Percentiles rank a stretch among this genome's conserved stretches.
Conservation (phyloP, 53 echinoderm and acorn worm species). For the Luidia sarsii region DNA sequence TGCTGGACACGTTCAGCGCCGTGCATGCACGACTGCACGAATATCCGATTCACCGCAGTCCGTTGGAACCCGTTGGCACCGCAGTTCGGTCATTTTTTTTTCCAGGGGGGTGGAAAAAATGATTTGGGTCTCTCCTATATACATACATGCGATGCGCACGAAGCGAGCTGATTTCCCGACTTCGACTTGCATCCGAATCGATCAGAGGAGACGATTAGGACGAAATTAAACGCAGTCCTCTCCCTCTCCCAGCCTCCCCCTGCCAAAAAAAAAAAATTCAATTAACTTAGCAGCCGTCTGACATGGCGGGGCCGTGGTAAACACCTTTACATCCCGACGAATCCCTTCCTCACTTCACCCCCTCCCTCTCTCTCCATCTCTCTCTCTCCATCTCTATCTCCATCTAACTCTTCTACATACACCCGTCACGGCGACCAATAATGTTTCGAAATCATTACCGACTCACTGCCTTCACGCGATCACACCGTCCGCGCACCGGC, state of each 20-base stretch:
- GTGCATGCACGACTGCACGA: no score
- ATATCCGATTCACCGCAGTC: no score
- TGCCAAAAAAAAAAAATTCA: constrained; percentile 27
- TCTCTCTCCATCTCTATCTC: neutral
- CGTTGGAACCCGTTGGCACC: no score
- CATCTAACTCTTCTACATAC: constrained; percentile 5
- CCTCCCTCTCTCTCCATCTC: no score
- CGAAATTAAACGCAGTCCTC: constrained; percentile 52
- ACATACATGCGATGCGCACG: no score
- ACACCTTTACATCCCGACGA: neutral
- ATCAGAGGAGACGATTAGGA: constrained; percentile 14
- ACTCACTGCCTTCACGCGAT: constrained; percentile 38
- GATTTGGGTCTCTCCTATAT: no score
- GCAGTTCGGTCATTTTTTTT: no score
- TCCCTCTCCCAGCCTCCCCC: no score
- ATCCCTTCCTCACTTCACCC: neutral
- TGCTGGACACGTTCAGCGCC: no score
- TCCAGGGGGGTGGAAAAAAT: no score
- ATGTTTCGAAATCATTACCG: neutral
- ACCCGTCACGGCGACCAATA: no score
- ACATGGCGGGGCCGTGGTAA: constrained; percentile 24
- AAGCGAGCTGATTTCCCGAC: constrained; percentile 40
- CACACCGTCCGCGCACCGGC: no score
- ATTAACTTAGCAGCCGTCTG: constrained; percentile 57
- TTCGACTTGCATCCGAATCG: constrained; percentile 19